Evolutionary conservation across 1,140 invertebrate species (phyloP).

Genomic region (Latrodectus geometricus): DNA sequence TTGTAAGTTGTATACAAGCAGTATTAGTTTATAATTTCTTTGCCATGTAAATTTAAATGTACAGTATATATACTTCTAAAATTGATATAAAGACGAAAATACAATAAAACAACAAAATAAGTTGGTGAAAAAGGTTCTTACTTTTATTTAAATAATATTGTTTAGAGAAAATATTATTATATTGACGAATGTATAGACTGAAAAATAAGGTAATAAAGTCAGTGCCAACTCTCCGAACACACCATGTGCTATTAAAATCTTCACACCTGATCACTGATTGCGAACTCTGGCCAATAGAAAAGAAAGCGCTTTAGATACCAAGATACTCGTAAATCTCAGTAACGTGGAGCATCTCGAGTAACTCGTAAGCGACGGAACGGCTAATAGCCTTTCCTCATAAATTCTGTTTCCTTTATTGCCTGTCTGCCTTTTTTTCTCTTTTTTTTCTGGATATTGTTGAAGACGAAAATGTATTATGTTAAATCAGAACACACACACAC

Average conservation of each 20-base stretch:
- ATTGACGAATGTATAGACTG: background rate
- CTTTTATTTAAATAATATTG: too few species aligned
- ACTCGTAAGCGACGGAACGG: constrained; percentile 53
- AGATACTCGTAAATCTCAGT: constrained; percentile 56
- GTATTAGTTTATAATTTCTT: too few species aligned
- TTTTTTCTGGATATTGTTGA: background rate
- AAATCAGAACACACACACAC: background rate
- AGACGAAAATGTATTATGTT: background rate
- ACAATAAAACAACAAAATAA: too few species aligned
- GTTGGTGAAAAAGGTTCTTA: too few species aligned
- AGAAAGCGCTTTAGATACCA: constrained; percentile 54
- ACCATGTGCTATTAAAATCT: constrained; percentile 54
- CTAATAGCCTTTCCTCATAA: constrained; percentile 59
- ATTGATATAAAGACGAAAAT: too few species aligned
- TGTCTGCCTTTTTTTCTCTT: constrained; percentile 18
- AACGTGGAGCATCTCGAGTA: constrained; percentile 38
- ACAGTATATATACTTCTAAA: too few species aligned
- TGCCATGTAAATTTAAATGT: too few species aligned
- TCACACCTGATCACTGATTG: constrained; percentile 60
- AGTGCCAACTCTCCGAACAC: background rate
- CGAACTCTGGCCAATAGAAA: constrained; percentile 53
- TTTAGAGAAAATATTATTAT: too few species aligned
- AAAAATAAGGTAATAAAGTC: constrained; percentile 57
- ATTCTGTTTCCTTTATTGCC: constrained; percentile 60
- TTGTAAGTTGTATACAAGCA: too few species aligned